These are phyloP conservation scores for Rhea americana DNA, from an alignment of 2,113 vertebrate species.

Conservation along the genomic window DNA sequence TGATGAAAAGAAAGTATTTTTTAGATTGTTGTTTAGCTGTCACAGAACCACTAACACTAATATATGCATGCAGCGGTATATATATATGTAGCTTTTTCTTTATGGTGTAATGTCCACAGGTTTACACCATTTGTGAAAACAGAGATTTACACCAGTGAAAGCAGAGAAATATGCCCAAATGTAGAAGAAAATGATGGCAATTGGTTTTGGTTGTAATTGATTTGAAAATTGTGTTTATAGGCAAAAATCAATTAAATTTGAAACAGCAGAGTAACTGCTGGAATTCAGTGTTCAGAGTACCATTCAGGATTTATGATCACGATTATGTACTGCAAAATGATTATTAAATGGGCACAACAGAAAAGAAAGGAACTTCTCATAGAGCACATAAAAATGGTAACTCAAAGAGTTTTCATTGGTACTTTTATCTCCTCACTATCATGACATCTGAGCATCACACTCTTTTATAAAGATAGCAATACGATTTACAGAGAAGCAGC, in stretches of 20 bases:
- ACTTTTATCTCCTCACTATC: not conserved
- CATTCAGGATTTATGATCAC: not conserved
- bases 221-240: not conserved
- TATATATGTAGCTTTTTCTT: not conserved
- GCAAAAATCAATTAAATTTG: not conserved
- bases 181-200: not conserved
- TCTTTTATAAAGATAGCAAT: not conserved
- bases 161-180: not conserved
- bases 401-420: not conserved
- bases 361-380: not conserved
- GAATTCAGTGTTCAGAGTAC: not conserved
- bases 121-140: not conserved
- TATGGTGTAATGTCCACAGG: not conserved
- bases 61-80: not conserved
- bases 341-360: not conserved
- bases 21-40: not conserved
- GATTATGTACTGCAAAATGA: not conserved
- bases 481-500: not conserved
- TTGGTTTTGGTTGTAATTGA: not conserved
- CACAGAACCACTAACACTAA: not conserved
- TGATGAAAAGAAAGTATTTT: not conserved
- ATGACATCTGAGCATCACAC: not conserved
- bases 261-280: not conserved
- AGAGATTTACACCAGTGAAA: not conserved
- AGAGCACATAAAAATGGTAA: not conserved